Evolutionary conservation across 2,888 invertebrate genomes (phyloP).

Genomic region (Cryptus viduatorius): DNA sequence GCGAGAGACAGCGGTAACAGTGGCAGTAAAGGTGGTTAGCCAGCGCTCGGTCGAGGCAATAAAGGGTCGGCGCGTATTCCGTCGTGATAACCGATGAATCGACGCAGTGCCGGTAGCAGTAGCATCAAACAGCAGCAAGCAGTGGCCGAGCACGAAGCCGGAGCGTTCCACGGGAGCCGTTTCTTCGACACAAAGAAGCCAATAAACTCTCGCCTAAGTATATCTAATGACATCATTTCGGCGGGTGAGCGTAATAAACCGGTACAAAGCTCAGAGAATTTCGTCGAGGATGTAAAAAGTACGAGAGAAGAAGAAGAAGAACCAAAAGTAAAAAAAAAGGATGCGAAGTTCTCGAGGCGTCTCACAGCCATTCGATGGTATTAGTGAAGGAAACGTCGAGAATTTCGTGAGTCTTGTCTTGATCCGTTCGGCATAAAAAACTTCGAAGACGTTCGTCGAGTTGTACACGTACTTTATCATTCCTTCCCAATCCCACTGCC

Average conservation of each 20-base stretch:
- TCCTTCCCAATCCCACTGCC: not conserved
- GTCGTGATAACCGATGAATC: conserved; percentile 75
- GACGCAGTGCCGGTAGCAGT: conserved; percentile 51
- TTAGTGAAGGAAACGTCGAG: conserved; percentile 37
- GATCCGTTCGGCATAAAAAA: conserved; percentile 25
- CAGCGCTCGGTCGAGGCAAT: conserved; percentile 59
- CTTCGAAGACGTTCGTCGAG: conserved; percentile 10
- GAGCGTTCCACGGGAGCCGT: conserved; percentile 75
- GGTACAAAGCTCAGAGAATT: conserved; percentile 75
- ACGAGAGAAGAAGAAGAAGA: conserved; percentile 12
- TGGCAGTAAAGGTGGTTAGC: conserved; percentile 67
- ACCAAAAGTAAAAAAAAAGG: conserved; percentile 38
- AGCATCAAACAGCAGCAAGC: conserved; percentile 19
- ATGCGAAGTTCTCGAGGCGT: conserved; percentile 56
- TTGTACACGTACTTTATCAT: conserved; percentile 14
- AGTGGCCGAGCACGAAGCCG: conserved; percentile 37
- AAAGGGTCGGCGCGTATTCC: conserved; percentile 70
- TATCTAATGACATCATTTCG: conserved; percentile 82
- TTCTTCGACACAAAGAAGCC: conserved; percentile 76
- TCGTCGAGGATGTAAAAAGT: conserved; percentile 76
- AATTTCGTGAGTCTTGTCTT: conserved; percentile 31
- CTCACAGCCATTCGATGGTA: conserved; percentile 44
- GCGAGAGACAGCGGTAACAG: conserved; percentile 33
- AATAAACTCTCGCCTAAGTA: conserved; percentile 81
- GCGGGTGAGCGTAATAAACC: conserved; percentile 77